Percentiles rank a stretch among this genome's conserved stretches.
Conservation (phyloP, 1,140 invertebrate species). For the Dinothrombium tinctorium region DNA sequence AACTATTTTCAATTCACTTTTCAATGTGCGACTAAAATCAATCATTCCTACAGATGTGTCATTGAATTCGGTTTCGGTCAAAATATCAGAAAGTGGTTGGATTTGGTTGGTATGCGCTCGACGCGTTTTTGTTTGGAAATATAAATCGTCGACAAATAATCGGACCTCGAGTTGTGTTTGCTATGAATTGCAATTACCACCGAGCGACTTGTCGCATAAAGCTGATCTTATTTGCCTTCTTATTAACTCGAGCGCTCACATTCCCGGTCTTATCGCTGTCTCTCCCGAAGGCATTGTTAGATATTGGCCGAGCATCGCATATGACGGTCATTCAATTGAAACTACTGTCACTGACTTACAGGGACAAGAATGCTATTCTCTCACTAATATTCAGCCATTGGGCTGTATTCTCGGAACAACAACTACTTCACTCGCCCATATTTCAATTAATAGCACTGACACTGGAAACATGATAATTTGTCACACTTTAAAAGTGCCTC, state of each 20-base stretch:
- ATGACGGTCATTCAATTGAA: slow-evolving; percentile 62
- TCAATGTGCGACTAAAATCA: background rate
- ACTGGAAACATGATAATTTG: slow-evolving; percentile 36
- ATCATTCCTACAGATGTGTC: background rate
- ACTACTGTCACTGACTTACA: slow-evolving; percentile 42
- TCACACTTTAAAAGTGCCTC: slow-evolving; percentile 42
- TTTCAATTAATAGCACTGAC: too few relatives aligned
- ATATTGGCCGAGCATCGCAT: slow-evolving; percentile 70
- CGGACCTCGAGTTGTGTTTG: slow-evolving; percentile 32
- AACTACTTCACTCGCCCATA: slow-evolving; percentile 56
- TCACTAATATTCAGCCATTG: slow-evolving; percentile 33
- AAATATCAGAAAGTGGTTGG: slow-evolving; percentile 38
- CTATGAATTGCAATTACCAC: slow-evolving; percentile 60
- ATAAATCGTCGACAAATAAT: slow-evolving; percentile 16
- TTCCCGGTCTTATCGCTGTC: slow-evolving; percentile 62
- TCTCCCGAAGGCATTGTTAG: slow-evolving; percentile 74
- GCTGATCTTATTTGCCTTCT: slow-evolving; percentile 66
- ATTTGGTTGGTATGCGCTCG: slow-evolving; percentile 67
- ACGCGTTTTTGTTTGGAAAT: slow-evolving; percentile 63
- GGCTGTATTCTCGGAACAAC: slow-evolving; percentile 70
- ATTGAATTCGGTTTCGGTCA: slow-evolving; percentile 27
- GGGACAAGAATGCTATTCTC: slow-evolving; percentile 46
- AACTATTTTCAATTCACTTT: slow-evolving; percentile 18
- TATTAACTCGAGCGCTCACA: slow-evolving; percentile 4
- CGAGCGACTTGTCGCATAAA: slow-evolving; percentile 70